These are phyloP conservation scores for Dascyllus trimaculatus DNA, from an alignment of 2,113 vertebrate genomes.

Conservation along the genomic window DNA sequence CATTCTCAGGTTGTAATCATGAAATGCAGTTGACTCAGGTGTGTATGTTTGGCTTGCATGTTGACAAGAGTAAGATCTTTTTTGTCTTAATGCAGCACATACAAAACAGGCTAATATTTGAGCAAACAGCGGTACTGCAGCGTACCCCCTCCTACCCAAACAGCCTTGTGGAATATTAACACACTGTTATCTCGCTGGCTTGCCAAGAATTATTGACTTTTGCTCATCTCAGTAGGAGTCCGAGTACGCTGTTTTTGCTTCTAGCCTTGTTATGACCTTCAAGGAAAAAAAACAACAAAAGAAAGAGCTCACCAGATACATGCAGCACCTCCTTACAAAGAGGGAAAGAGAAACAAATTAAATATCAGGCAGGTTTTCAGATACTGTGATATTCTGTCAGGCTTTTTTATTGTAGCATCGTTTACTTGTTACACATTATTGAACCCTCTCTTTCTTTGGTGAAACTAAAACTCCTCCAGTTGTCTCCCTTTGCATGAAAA, in stretches of 20 bases:
- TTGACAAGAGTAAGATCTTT: neutral
- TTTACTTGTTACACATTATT: neutral
- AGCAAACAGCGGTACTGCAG: neutral
- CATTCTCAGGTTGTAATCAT: slow-evolving; percentile 18
- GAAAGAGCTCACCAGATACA: neutral
- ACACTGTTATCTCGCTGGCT: slow-evolving; percentile 4
- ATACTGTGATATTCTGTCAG: neutral
- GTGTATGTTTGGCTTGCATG: neutral
- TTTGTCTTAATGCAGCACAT: neutral
- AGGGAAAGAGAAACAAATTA: neutral
- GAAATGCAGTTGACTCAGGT: neutral
- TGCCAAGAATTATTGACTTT: slow-evolving; percentile 19
- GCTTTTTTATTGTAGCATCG: neutral
- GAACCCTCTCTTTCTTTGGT: neutral
- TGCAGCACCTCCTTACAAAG: neutral
- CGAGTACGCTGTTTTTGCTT: neutral
- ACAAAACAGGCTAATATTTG: neutral
- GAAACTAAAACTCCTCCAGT: neutral
- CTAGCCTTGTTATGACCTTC: slow-evolving; percentile 1
- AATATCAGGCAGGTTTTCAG: neutral
- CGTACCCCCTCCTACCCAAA: neutral
- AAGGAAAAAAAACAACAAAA: neutral
- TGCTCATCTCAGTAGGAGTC: slow-evolving; percentile 3
- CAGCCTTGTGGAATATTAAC: slow-evolving; percentile 10
- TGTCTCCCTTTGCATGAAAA: neutral